Evolutionary conservation across 2,113 vertebrate species (phyloP).

Genomic region (Zingel zingel): DNA sequence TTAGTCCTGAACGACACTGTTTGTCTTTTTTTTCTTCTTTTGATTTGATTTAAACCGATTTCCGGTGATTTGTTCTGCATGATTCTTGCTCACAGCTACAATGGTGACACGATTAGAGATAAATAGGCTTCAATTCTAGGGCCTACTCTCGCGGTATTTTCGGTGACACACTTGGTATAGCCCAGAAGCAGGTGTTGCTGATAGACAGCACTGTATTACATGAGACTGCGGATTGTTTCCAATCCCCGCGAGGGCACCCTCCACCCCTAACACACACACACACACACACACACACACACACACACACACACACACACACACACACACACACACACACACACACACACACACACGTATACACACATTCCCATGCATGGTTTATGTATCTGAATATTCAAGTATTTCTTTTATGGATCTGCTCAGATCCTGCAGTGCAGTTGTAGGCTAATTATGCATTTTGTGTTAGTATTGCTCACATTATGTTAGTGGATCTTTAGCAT

Average conservation of each 20-base stretch:
- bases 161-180: conserved; percentile 38
- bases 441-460: conserved; percentile 20
- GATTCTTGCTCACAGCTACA: neutral
- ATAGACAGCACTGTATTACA: conserved; percentile 61
- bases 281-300: conserved; percentile 1
- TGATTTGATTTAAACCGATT: neutral
- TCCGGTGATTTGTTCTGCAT: neutral
- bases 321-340: neutral
- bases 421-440: conserved; percentile 23
- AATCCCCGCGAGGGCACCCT: conserved; percentile 59
- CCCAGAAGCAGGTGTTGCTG: conserved; percentile 58
- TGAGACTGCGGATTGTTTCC: conserved; percentile 75
- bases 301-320: conserved; percentile 13
- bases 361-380: conserved; percentile 24
- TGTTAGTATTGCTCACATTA: neutral
- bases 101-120: neutral
- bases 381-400: conserved; percentile 10
- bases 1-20: neutral
- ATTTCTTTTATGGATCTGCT: conserved; percentile 5
- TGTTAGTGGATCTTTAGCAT: neutral
- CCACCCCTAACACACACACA: neutral
- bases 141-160: conserved; percentile 63
- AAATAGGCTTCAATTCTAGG: neutral
- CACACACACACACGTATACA: neutral
- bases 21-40: fast-evolving